Conservation (phyloP, 2,797 vertebrate species). For the Hafferia zeledoni region DNA sequence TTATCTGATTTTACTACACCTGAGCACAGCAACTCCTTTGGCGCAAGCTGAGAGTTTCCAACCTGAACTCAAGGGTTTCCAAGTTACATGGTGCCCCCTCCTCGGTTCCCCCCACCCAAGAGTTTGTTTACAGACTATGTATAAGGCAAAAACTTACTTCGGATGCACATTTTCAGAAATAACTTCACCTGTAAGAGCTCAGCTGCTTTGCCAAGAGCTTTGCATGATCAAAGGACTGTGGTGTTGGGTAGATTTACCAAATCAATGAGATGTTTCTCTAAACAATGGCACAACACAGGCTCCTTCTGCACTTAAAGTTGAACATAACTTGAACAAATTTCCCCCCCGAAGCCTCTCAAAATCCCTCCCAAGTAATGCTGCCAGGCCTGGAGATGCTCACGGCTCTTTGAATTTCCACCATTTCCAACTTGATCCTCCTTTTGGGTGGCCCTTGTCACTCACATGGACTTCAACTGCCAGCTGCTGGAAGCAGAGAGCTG, state of each 20-base stretch:
- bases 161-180: neutral
- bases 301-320: neutral
- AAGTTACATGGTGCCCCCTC: neutral
- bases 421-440: conserved; percentile 1
- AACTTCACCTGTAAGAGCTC: neutral
- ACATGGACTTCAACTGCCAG: neutral
- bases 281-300: neutral
- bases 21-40: neutral
- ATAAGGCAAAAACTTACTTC: neutral
- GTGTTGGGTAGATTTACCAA: neutral
- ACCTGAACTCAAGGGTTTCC: accelerated
- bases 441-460: conserved; percentile 9
- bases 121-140: neutral
- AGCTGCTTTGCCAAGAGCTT: neutral
- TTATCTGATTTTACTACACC: neutral
- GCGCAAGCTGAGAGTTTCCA: neutral
- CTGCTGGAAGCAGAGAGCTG: neutral
- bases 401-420: neutral
- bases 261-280: neutral
- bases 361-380: neutral
- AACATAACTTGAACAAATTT: neutral
- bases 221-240: accelerated
- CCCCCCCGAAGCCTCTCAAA: neutral
- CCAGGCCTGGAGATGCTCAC: neutral
- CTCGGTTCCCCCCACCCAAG: accelerated